phyloP scores from a whole-genome alignment of 2,797 vertebrate genomes.

The Rhodeus uyekii region DNA sequence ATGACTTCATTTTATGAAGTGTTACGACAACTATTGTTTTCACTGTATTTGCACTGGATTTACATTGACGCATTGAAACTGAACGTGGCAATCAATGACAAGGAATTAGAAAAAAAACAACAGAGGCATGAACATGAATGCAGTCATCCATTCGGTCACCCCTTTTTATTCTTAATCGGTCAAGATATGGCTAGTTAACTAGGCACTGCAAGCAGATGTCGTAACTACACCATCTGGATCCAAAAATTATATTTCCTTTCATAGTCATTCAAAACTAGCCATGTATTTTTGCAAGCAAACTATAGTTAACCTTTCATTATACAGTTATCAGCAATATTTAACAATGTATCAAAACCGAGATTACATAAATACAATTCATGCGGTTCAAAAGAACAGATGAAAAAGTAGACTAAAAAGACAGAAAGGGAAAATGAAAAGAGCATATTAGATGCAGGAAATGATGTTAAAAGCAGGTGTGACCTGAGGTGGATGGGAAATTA shows the following conservation, averaged over 20 bases:
- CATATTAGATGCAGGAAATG: slow-evolving; percentile 11
- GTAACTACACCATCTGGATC: background rate
- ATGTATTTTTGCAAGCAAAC: background rate
- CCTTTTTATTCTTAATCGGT: background rate
- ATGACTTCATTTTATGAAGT: background rate
- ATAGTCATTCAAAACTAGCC: background rate
- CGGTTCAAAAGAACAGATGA: background rate
- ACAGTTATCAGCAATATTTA: background rate
- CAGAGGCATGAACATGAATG: background rate
- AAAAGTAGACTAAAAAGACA: background rate
- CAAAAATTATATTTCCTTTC: background rate
- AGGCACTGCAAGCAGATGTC: background rate
- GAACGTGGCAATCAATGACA: background rate
- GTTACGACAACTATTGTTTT: background rate
- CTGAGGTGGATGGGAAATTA: slow-evolving; percentile 20
- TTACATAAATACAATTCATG: background rate
- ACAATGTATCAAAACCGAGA: background rate
- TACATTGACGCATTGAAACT: background rate
- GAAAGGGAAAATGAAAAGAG: background rate
- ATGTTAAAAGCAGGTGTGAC: slow-evolving; percentile 33
- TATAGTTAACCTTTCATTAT: background rate
- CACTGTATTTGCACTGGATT: background rate
- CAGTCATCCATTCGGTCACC: background rate
- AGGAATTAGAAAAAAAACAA: background rate
- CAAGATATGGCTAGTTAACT: slow-evolving; percentile 9